Evolutionary conservation across 2,113 vertebrate genomes (phyloP).

Genomic region (Coregonus clupeaformis): DNA sequence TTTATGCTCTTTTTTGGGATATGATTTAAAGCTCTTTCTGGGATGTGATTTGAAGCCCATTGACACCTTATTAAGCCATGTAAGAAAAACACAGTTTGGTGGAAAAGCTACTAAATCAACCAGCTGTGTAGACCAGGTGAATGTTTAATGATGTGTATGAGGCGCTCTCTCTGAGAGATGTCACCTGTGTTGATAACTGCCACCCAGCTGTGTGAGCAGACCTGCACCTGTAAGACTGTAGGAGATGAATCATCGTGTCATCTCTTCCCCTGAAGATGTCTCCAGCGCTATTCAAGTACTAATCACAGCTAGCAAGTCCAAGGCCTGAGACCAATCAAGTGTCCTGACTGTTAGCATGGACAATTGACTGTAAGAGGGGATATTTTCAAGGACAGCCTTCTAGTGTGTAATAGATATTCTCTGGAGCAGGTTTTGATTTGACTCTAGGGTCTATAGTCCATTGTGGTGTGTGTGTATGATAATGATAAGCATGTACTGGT

Average conservation of each 20-base stretch:
- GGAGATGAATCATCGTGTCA: slow-evolving; percentile 41
- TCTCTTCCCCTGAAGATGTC: slow-evolving; percentile 18
- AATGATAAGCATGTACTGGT: no score
- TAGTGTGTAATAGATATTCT: slow-evolving; percentile 7
- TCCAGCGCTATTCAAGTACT: slow-evolving; percentile 47
- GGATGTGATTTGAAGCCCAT: slow-evolving; percentile 9
- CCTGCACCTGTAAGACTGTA: slow-evolving; percentile 57
- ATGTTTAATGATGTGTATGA: slow-evolving; percentile 43
- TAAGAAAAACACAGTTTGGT: neutral
- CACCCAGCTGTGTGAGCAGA: slow-evolving; percentile 25
- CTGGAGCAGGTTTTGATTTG: slow-evolving; percentile 13
- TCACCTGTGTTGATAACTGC: no score
- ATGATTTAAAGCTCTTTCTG: slow-evolving; percentile 17
- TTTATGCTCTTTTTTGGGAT: slow-evolving; percentile 27
- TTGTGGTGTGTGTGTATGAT: slow-evolving; percentile 1
- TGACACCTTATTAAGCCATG: slow-evolving; percentile 18
- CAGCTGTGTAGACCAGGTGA: slow-evolving; percentile 29
- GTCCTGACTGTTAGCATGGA: slow-evolving; percentile 38
- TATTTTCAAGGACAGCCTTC: slow-evolving; percentile 13
- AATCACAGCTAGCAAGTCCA: slow-evolving; percentile 51
- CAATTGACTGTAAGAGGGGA: slow-evolving; percentile 45
- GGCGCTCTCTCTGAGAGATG: neutral
- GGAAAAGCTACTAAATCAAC: slow-evolving; percentile 23
- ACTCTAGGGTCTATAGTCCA: slow-evolving; percentile 3
- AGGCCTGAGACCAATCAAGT: slow-evolving; percentile 55